Conservation (phyloP, 2,113 vertebrate genomes). For the Sorex araneus region DNA sequence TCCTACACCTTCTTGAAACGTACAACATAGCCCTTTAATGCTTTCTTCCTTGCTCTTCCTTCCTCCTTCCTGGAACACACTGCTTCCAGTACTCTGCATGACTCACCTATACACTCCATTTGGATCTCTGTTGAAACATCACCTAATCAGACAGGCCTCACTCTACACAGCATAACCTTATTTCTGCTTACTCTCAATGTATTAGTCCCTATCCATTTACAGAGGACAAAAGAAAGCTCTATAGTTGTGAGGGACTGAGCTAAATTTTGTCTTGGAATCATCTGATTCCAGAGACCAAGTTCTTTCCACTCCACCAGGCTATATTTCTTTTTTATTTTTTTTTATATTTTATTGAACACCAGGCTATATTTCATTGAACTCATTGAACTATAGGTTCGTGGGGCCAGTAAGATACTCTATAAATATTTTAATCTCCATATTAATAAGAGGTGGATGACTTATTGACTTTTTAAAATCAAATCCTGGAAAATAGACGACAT, state of each 20-base stretch:
- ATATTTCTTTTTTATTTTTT: constrained; percentile 11
- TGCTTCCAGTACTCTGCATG: background rate
- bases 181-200: background rate
- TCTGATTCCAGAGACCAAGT: constrained; percentile 22
- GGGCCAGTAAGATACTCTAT: background rate
- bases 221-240: constrained; percentile 6
- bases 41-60: background rate
- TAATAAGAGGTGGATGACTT: constrained; percentile 9
- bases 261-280: constrained; percentile 46
- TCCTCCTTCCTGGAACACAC: background rate
- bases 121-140: constrained; percentile 8
- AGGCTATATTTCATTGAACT: background rate
- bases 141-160: background rate
- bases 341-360: background rate
- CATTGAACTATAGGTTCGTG: background rate
- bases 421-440: background rate
- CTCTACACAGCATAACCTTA: background rate
- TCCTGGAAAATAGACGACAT: background rate
- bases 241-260: background rate
- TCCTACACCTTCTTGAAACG: background rate
- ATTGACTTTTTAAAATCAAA: background rate
- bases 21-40: background rate
- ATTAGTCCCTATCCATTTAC: background rate
- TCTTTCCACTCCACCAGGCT: background rate
- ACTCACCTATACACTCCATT: background rate